Evolutionary conservation across 2,888 invertebrate species (phyloP).

Genomic region (Ectobius pallidus): DNA sequence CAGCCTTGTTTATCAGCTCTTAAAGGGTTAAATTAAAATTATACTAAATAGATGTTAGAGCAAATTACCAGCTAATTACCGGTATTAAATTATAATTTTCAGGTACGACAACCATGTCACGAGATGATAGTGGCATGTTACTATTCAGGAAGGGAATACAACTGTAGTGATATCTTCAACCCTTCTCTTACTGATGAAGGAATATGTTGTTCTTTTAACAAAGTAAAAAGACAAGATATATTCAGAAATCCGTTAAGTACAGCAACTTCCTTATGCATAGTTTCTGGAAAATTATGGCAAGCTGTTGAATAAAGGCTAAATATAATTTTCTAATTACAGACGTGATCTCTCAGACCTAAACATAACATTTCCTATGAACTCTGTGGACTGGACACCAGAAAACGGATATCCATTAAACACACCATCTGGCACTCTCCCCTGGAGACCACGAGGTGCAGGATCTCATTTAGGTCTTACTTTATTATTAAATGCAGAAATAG

Average conservation of each 20-base stretch:
- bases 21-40: no score
- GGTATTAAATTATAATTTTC: no score
- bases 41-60: no score
- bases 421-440: constrained; percentile 65
- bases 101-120: constrained; percentile 78
- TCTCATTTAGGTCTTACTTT: constrained; percentile 74
- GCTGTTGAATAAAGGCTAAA: no score
- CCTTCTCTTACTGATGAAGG: constrained; percentile 84
- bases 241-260: constrained; percentile 71
- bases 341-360: constrained; percentile 65
- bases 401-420: constrained; percentile 66
- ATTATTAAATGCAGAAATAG: constrained; percentile 70
- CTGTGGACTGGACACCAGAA: constrained; percentile 81
- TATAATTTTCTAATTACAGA: constrained; percentile 50
- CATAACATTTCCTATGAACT: constrained; percentile 64
- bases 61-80: no score
- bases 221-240: constrained; percentile 72
- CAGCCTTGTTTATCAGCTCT: no score
- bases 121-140: constrained; percentile 75
- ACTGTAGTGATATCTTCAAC: constrained; percentile 74
- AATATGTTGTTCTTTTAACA: constrained; percentile 84
- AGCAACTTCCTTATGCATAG: no score
- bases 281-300: no score
- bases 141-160: constrained; percentile 66
- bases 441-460: constrained; percentile 74